These are phyloP conservation scores for Myrmecophaga tridactyla DNA, from an alignment of 2,113 vertebrate genomes.

Conservation along the genomic window DNA sequence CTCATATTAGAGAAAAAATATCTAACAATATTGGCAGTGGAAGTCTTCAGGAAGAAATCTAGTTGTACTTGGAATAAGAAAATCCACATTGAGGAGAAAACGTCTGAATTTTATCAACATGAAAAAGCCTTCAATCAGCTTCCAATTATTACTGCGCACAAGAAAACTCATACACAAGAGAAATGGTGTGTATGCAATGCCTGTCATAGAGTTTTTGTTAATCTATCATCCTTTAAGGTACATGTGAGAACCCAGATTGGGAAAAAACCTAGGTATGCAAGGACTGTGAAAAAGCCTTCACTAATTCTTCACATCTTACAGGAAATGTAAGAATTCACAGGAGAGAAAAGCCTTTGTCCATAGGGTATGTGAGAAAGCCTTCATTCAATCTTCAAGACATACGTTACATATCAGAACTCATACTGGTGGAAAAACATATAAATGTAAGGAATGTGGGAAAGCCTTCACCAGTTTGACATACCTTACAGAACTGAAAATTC, in stretches of 20 bases:
- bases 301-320: not conserved
- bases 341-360: conserved; percentile 5
- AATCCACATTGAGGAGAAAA: conserved; percentile 82
- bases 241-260: not conserved
- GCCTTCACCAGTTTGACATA: not conserved
- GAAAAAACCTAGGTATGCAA: not conserved
- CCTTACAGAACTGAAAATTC: not conserved
- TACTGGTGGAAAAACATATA: too few relatives aligned
- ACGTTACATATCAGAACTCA: not conserved
- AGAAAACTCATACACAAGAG: conserved; percentile 83
- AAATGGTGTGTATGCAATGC: conserved; percentile 83
- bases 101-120: conserved; percentile 81
- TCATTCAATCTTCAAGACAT: not conserved
- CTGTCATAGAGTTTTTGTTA: conserved; percentile 74
- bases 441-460: not conserved
- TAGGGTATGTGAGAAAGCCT: too few relatives aligned
- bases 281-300: not conserved
- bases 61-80: not conserved
- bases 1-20: not conserved
- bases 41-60: not conserved
- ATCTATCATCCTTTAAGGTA: not conserved
- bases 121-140: conserved; percentile 85
- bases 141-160: conserved; percentile 82
- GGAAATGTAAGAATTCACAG: not conserved
- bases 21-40: not conserved